Percentiles rank a stretch among this genome's conserved stretches.
These are phyloP conservation scores for Martes flavigula DNA, from an alignment of 2,797 vertebrate species.

Conservation along the genomic window DNA sequence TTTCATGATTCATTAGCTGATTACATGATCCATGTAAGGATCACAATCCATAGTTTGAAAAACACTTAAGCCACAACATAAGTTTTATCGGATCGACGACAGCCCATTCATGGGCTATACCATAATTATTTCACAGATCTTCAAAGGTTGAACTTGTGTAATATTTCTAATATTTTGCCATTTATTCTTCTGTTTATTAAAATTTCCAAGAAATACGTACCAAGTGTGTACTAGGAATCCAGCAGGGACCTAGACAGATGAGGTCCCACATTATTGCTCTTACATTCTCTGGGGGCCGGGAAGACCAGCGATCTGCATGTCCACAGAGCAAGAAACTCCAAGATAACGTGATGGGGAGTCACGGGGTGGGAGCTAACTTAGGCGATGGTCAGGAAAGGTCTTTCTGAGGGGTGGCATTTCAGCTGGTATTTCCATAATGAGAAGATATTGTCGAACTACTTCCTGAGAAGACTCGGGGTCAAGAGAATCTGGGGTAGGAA, in stretches of 20 bases:
- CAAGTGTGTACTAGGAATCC: background rate
- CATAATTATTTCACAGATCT: conserved; percentile 31
- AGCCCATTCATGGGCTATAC: background rate
- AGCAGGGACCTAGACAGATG: background rate
- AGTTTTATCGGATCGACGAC: background rate
- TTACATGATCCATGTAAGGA: background rate
- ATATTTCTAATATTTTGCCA: background rate
- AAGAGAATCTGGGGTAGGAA: background rate
- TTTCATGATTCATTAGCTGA: background rate
- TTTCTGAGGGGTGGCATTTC: background rate
- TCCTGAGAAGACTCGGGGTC: background rate
- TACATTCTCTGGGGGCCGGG: background rate
- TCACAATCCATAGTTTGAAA: conserved; percentile 13
- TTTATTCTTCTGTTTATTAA: conserved; percentile 6
- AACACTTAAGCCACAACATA: background rate
- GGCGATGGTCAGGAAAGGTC: background rate
- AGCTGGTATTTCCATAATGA: background rate
- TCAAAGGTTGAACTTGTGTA: background rate
- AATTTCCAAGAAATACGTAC: background rate
- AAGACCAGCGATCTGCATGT: background rate
- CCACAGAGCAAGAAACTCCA: background rate
- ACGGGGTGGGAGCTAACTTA: background rate
- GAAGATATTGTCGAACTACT: background rate
- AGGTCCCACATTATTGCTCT: background rate
- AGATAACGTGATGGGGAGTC: background rate